Base-by-base conservation (phyloP, 2,888 invertebrate genomes). In the Apodemia mormo region DNA sequence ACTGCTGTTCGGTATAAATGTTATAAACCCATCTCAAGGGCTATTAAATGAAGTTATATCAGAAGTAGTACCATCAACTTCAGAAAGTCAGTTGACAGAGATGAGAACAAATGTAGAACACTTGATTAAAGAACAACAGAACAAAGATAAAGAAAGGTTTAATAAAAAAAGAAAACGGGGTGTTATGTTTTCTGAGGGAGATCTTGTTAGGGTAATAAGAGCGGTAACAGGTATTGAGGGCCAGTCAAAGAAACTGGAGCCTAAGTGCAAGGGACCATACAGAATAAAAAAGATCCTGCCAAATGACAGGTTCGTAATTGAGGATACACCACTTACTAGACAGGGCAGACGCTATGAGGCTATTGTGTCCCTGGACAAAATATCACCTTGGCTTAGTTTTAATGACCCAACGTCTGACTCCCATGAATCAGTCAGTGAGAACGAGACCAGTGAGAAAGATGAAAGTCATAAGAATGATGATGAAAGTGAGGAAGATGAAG, bases 201-300 rank as follows among this genome's bases (percentile, higher is more conserved):
- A 75, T 64, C 54, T 76, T 40, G 71, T 75, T n/a, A 56, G 12
- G 33, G 72, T 75, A 8, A 70, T 69, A 68, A 65, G 71, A 74
- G 37, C 66, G 68, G 5, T 68, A 67, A 45, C 43, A 67, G 43
- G 45, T n/a, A 68, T 52, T 40, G 71, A 73, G 33, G 76, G 73
- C 7, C 65, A 75, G 45, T 73, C 72, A n/a, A 69, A 74, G 67
- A 75, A 76, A 68, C 58, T 76, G 33, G 68, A 73, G 2, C 66
- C 67, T 3, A 75, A 75, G 43, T 73, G 58, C 67, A 71, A 73
- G 52, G 74, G 73, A 22, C 74, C 73, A 1, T 75, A 72, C 61
- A 67, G 75, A 10, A 70, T 76, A 12, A 9, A 69, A 22, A 71
- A 73, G 45, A 22, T 72, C 12, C 67, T 70, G 9, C 65, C 68